These are phyloP conservation scores for Glareola pratincola DNA, from an alignment of 2,113 vertebrate genomes.

Conservation along the genomic window DNA sequence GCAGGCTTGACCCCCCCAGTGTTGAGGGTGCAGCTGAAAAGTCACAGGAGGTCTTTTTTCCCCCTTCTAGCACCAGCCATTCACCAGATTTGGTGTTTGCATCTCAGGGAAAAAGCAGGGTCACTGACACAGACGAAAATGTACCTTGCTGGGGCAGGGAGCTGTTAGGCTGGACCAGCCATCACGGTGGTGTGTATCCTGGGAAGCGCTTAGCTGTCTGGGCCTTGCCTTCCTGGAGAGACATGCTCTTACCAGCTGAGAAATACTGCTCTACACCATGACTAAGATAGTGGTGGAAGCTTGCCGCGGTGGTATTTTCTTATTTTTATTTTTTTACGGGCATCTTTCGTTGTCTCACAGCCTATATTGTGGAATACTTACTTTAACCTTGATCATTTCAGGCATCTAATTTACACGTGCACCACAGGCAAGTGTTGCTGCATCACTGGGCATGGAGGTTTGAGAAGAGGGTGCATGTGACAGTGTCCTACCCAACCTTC, in stretches of 20 bases:
- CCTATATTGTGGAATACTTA: background rate
- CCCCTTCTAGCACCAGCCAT: background rate
- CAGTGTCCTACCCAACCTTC: background rate
- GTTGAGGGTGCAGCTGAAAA: background rate
- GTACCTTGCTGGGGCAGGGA: background rate
- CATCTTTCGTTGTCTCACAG: background rate
- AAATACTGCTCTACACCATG: background rate
- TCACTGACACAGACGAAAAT: background rate
- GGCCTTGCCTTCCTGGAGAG: background rate
- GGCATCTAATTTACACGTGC: background rate
- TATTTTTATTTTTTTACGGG: background rate
- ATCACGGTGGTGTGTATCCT: rapidly evolving
- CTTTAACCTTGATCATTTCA: background rate
- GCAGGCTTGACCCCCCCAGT: rapidly evolving
- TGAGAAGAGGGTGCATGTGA: background rate
- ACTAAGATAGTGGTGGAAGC: background rate
- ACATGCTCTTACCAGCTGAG: background rate
- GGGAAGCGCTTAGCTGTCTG: background rate
- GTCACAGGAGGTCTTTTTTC: background rate
- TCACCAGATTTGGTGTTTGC: background rate
- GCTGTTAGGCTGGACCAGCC: background rate
- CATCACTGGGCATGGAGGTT: background rate
- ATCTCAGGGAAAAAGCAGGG: background rate
- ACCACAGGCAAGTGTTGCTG: background rate
- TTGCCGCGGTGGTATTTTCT: background rate